Evolutionary conservation across 2,797 vertebrate species (phyloP), one percentile per base, ranked within the genome.

Genomic region (Poeciliopsis turneri): DNA sequence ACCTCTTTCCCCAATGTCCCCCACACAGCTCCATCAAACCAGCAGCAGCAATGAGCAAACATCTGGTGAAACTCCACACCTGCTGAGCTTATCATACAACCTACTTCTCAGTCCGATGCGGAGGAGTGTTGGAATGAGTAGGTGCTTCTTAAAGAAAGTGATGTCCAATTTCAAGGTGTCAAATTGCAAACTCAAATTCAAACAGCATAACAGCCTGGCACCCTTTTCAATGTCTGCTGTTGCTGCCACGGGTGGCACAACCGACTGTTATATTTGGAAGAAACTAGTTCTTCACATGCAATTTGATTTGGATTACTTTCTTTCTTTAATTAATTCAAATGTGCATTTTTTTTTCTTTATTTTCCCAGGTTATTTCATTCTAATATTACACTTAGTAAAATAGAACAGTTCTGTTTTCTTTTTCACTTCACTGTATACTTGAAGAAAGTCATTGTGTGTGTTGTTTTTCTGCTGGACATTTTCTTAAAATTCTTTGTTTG

Each of bases 371-470:
- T 39, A 39, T 39, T 36, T 68, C 18, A 25, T 11, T 68, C 20
- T 25, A 20, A 39, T 12, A 66, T 39, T 11, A 23, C 36, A 23
- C 11, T 13, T 41, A 2, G 39, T 43, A 53, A 53, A 53, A 53
- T 25, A 10, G 9, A 53, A 25, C 20, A 53, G 51, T 25, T 25
- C 23, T 25, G 23, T 25, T 25, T 10, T 53, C 3, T 53, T 53
- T 53, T 53, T 53, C 51, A 8, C 11, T 43, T 41, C 33, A 4
- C 64, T 68, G 39, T 15, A 13, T n/a, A n/a, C 39, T 11, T 13
- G 41, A 5, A 73, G 30, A 75, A 73, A 66, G 59, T 82, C 43
- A 57, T 30, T 81, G 2, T 77, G 12, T 61, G 73, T 70, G 77
- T 36, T 25, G 41, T 45, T 28, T 33, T 23, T 75, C 72, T 36